Evolutionary conservation across 2,113 vertebrate genomes (phyloP).

Genomic region (Mus pahari): DNA sequence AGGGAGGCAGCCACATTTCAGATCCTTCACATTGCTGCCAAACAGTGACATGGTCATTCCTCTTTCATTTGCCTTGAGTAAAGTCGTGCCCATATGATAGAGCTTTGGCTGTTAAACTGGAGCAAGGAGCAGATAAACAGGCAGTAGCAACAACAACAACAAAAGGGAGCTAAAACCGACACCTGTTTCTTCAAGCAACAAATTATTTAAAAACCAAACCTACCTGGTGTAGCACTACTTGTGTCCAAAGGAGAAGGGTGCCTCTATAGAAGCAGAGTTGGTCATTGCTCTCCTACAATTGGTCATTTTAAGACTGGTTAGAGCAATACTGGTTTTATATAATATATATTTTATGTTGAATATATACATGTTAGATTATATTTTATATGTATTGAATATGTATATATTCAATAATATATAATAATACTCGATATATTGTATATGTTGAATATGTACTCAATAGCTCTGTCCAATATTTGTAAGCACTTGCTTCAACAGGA

Average conservation of each 20-base stretch:
- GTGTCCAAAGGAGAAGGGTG: not conserved
- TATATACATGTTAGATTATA: not conserved
- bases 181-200: not conserved
- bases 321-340: not conserved
- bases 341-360: not conserved
- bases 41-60: not conserved
- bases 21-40: not conserved
- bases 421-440: not conserved
- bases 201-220: not conserved
- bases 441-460: not conserved
- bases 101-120: not conserved
- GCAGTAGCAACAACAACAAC: no score
- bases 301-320: not conserved
- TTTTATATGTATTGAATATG: not conserved
- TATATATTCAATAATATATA: not conserved
- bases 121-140: not conserved
- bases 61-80: not conserved
- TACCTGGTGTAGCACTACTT: not conserved
- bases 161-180: not conserved
- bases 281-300: not conserved
- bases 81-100: not conserved
- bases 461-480: not conserved
- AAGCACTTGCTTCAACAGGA: not conserved
- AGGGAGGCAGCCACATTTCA: not conserved
- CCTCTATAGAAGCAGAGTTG: not conserved